Percentiles rank a stretch among this genome's conserved stretches.
phyloP scores from a whole-genome alignment of 2,888 invertebrate genomes.

The Hermodice carunculata region DNA sequence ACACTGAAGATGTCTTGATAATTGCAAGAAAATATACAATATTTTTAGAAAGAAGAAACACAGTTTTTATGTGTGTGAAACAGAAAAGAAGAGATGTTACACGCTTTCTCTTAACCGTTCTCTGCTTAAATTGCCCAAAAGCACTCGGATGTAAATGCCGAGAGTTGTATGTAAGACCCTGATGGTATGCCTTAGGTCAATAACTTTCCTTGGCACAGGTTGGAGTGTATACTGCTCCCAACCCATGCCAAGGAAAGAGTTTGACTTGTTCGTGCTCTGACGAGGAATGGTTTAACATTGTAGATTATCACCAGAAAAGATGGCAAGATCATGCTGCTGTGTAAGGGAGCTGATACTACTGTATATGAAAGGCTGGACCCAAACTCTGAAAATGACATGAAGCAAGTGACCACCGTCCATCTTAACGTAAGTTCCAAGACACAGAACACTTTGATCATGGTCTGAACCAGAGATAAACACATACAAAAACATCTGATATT shows the following conservation, averaged over 20 bases:
- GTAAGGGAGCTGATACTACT: constrained; percentile 97
- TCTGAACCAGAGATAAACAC: too few relatives aligned
- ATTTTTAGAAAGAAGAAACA: neutral
- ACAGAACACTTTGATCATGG: too few relatives aligned
- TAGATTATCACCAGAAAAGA: constrained; percentile 66
- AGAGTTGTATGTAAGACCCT: too few relatives aligned
- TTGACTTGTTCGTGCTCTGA: neutral
- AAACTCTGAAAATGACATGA: constrained; percentile 79
- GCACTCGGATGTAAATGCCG: too few relatives aligned
- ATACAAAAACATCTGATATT: too few relatives aligned
- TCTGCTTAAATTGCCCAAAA: too few relatives aligned
- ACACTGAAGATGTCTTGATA: neutral
- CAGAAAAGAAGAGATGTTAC: too few relatives aligned
- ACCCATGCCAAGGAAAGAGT: too few relatives aligned
- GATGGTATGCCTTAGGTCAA: too few relatives aligned
- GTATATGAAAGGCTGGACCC: constrained; percentile 92
- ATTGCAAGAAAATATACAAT: neutral
- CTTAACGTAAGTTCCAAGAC: constrained; percentile 93
- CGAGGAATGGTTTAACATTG: neutral
- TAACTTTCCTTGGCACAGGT: too few relatives aligned
- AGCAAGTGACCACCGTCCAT: constrained; percentile 89
- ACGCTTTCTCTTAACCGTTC: too few relatives aligned
- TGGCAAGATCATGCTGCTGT: constrained; percentile 80
- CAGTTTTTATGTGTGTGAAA: neutral
- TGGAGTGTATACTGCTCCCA: too few relatives aligned